Conservation (phyloP, 1,140 invertebrate genomes). For the Calephelis virginiensis region DNA sequence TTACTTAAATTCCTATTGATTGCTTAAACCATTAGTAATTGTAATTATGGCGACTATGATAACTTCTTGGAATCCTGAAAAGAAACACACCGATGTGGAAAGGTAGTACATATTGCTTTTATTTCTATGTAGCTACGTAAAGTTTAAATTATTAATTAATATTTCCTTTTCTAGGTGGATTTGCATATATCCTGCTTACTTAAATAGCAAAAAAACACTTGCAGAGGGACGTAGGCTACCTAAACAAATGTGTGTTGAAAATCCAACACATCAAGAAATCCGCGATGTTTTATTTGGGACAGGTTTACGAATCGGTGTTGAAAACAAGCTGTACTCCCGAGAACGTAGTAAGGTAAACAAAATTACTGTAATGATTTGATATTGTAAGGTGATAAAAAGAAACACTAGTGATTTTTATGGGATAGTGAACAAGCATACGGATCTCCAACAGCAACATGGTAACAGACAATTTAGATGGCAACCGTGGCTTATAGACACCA, state of each 20-base stretch:
- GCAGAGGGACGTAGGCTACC: conserved; percentile 91
- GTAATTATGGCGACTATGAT: conserved; percentile 18
- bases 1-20: too few relatives aligned
- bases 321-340: conserved; percentile 96
- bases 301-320: conserved; percentile 91
- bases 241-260: conserved; percentile 93
- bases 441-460: too few relatives aligned
- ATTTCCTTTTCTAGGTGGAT: conserved; percentile 87
- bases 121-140: too few relatives aligned
- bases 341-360: conserved; percentile 88
- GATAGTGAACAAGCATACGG: too few relatives aligned
- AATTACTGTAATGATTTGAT: not conserved
- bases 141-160: conserved; percentile 2
- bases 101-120: conserved; percentile 5
- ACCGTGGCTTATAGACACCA: too few relatives aligned
- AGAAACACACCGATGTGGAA: conserved; percentile 36
- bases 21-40: too few relatives aligned
- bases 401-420: too few relatives aligned
- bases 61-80: conserved; percentile 21
- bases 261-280: conserved; percentile 96
- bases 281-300: conserved; percentile 91
- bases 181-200: conserved; percentile 97
- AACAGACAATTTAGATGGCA: too few relatives aligned
- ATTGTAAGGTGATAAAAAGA: too few relatives aligned
- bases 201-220: conserved; percentile 95